These are phyloP conservation scores for Apis florea DNA, from an alignment of 1,140 invertebrate genomes.

Conservation along the genomic window DNA sequence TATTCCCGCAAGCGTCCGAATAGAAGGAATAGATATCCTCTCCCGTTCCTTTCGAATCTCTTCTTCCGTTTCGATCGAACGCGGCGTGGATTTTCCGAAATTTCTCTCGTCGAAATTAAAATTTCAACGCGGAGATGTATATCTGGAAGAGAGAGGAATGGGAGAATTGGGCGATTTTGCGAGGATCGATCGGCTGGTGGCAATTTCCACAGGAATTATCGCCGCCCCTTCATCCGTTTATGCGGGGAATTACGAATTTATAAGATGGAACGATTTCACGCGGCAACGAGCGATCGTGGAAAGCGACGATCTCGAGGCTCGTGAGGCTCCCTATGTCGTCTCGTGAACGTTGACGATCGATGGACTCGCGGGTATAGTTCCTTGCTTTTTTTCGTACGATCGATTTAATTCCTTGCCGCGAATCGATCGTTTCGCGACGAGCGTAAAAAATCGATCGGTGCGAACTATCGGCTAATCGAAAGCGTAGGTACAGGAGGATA, in stretches of 20 bases:
- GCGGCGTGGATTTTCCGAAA: not conserved
- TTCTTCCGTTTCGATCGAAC: not conserved
- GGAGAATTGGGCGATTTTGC: conserved; percentile 8
- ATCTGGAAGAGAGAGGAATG: not conserved
- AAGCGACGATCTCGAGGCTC: no score
- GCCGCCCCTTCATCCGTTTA: conserved; percentile 44
- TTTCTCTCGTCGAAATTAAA: conserved; percentile 22
- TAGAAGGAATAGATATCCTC: no score
- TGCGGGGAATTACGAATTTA: conserved; percentile 28
- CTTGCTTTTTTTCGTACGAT: no score
- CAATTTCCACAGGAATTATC: conserved; percentile 30
- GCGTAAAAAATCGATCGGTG: no score
- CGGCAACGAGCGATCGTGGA: not conserved
- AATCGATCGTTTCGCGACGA: no score
- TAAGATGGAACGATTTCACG: conserved; percentile 48
- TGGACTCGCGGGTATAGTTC: no score
- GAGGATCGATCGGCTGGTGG: conserved; percentile 28
- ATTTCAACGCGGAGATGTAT: conserved; percentile 1
- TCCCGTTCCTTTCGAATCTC: not conserved
- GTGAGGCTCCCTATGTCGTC: no score
- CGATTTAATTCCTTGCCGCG: no score
- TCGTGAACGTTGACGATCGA: no score
- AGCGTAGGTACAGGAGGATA: no score
- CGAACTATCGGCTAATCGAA: not conserved
- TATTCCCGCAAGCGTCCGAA: not conserved